Conservation (phyloP, 2,113 vertebrate species). For the Megaleporinus macrocephalus region DNA sequence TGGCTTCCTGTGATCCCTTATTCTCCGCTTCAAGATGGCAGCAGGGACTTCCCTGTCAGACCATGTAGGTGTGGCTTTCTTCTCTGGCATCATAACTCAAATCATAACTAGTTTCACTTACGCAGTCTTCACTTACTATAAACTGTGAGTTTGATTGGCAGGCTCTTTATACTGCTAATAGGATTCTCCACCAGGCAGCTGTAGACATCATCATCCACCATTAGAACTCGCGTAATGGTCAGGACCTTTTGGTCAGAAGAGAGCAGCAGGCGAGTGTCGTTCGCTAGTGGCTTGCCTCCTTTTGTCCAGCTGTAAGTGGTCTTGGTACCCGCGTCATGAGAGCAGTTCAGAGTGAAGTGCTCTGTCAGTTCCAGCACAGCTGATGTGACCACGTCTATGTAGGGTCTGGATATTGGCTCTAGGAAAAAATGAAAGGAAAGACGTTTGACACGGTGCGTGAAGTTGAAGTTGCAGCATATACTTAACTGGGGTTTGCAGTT, state of each 20-base stretch:
- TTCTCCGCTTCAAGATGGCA: too few species aligned
- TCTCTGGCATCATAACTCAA: background rate
- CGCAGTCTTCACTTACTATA: constrained; percentile 82
- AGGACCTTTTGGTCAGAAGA: constrained; percentile 89
- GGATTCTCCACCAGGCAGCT: constrained; percentile 91
- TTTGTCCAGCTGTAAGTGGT: constrained; percentile 91
- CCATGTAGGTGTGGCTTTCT: background rate
- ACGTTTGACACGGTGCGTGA: too few species aligned
- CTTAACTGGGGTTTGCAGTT: too few species aligned
- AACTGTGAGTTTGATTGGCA: constrained; percentile 87
- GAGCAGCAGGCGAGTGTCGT: constrained; percentile 85
- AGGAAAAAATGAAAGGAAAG: constrained; percentile 15
- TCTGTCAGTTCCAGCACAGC: constrained; percentile 92
- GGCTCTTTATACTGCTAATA: constrained; percentile 85
- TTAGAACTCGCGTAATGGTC: constrained; percentile 88
- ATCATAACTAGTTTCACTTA: background rate
- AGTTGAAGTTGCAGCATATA: too few species aligned
- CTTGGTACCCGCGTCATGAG: constrained; percentile 90
- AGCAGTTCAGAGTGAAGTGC: constrained; percentile 90
- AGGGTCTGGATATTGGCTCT: constrained; percentile 90
- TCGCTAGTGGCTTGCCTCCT: constrained; percentile 85
- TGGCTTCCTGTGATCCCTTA: too few species aligned
- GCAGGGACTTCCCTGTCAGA: too few species aligned
- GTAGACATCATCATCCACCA: constrained; percentile 90
- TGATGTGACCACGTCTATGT: constrained; percentile 82